These are phyloP conservation scores for Diacarnus erythraeanus DNA, from an alignment of 37 sponge, comb jelly and placozoan species.

Conservation along the genomic window DNA sequence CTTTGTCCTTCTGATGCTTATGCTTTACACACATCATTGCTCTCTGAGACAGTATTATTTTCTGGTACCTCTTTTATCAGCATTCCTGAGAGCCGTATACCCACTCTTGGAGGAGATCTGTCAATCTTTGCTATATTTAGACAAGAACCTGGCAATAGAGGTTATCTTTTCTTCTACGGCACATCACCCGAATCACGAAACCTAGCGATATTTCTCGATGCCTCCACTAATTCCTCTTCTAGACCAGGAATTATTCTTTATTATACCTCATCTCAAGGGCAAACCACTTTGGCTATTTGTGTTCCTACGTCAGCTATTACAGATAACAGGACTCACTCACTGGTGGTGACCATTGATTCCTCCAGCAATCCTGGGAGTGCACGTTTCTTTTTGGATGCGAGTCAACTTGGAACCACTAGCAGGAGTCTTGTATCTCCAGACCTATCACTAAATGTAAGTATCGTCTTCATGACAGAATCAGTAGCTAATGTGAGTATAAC, in stretches of 20 bases:
- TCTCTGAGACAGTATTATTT: constrained; percentile 30
- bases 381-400: constrained; percentile 48
- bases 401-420: neutral
- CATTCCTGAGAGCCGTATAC: constrained; percentile 36
- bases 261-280: constrained; percentile 30
- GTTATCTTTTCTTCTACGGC: constrained; percentile 69
- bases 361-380: constrained; percentile 1
- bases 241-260: constrained; percentile 17
- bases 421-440: constrained; percentile 14
- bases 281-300: neutral
- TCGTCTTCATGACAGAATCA: too few species aligned
- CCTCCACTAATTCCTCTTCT: neutral
- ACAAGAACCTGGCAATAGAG: constrained; percentile 48
- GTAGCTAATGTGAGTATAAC: too few species aligned
- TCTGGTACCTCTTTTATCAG: constrained; percentile 40
- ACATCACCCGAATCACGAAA: constrained; percentile 41
- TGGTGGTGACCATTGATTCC: constrained; percentile 2
- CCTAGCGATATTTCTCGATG: constrained; percentile 59
- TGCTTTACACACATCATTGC: constrained; percentile 36
- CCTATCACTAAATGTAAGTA: constrained; percentile 30
- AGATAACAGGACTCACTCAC: constrained; percentile 12
- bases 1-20: constrained; percentile 51
- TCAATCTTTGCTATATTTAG: constrained; percentile 58
- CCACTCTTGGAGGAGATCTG: constrained; percentile 25
- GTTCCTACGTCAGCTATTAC: neutral